These are phyloP conservation scores for Anthrax anthrax DNA, from an alignment of 2,888 invertebrate genomes.

Conservation along the genomic window DNA sequence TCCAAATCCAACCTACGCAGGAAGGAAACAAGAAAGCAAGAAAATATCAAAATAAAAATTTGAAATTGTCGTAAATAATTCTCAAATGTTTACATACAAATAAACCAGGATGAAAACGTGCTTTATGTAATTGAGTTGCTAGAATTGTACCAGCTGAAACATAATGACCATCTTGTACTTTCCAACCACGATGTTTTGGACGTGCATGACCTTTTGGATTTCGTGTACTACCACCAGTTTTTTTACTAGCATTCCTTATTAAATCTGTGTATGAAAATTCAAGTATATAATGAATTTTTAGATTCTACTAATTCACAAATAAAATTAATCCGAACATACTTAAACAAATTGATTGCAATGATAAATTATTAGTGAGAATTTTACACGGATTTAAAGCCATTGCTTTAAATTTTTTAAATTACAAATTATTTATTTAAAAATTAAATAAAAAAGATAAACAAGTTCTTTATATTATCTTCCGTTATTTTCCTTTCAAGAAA, in stretches of 20 bases:
- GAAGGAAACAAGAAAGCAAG: neutral
- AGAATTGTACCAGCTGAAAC: constrained; percentile 54
- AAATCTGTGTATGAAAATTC: constrained; percentile 1
- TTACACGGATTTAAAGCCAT: too few relatives aligned
- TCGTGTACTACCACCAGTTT: constrained; percentile 54
- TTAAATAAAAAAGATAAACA: too few relatives aligned
- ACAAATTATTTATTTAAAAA: too few relatives aligned
- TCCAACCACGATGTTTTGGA: constrained; percentile 67
- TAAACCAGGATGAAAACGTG: constrained; percentile 66
- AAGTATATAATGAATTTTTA: too few relatives aligned
- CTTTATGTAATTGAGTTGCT: constrained; percentile 46
- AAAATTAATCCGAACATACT: too few relatives aligned
- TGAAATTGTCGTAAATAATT: neutral
- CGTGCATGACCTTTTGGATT: constrained; percentile 50
- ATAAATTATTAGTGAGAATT: too few relatives aligned
- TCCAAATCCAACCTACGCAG: constrained; percentile 73
- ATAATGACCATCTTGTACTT: constrained; percentile 52
- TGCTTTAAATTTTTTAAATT: too few relatives aligned
- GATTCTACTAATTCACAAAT: too few relatives aligned
- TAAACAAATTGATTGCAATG: too few relatives aligned
- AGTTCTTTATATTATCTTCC: too few relatives aligned
- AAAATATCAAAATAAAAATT: neutral
- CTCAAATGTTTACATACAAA: constrained; percentile 41
- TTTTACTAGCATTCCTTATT: constrained; percentile 55
- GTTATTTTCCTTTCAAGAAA: too few relatives aligned